Evolutionary conservation across 2,888 invertebrate species (phyloP).

Genomic region (Plebejus argus): DNA sequence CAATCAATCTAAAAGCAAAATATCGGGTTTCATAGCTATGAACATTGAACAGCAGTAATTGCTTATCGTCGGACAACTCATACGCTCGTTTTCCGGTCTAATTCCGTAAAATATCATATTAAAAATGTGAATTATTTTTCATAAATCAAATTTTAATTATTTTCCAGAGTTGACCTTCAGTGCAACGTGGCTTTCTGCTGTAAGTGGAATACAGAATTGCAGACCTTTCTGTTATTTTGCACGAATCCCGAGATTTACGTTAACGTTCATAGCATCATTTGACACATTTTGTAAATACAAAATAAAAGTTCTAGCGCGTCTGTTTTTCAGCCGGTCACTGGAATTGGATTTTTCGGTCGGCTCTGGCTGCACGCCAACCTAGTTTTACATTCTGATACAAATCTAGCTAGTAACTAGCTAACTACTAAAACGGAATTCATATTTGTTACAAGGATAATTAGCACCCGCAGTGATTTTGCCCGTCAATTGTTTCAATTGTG

Average conservation of each 20-base stretch:
- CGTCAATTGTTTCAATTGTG: neutral
- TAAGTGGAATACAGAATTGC: neutral
- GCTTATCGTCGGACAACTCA: neutral
- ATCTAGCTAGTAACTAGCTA: neutral
- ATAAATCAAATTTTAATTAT: neutral
- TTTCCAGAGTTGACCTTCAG: neutral
- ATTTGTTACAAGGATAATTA: constrained; percentile 21
- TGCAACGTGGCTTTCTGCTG: neutral
- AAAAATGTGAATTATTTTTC: no score
- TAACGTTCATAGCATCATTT: neutral
- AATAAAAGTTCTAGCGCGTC: neutral
- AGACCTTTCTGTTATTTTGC: neutral
- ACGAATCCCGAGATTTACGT: neutral
- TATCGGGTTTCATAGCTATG: neutral
- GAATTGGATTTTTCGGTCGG: constrained; percentile 4
- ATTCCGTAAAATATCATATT: neutral
- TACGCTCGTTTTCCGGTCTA: neutral
- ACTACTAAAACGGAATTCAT: neutral
- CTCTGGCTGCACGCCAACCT: constrained; percentile 18
- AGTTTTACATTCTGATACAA: constrained; percentile 15
- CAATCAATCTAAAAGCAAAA: neutral
- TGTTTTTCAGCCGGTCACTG: constrained; percentile 14
- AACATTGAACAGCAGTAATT: neutral
- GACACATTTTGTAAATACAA: neutral
- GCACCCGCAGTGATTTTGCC: neutral